Percentiles rank a stretch among this genome's conserved stretches.
These are phyloP conservation scores for Drosophila sulfurigaster DNA, from an alignment of 1,140 invertebrate genomes.

Conservation along the genomic window DNA sequence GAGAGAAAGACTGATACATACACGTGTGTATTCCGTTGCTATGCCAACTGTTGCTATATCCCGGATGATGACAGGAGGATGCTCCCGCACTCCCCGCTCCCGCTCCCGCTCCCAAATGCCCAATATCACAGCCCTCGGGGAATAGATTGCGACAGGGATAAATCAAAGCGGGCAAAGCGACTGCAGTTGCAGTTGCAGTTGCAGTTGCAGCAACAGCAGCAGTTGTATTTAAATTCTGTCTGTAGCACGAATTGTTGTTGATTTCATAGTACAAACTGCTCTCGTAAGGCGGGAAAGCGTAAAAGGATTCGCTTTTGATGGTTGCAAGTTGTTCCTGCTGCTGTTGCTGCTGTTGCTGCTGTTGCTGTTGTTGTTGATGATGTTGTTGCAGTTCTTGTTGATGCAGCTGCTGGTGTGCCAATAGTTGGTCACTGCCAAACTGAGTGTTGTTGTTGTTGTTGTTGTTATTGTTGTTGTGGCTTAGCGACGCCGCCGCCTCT, in stretches of 20 bases:
- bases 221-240: conserved; percentile 63
- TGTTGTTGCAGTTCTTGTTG: conserved; percentile 28
- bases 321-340: conserved; percentile 44
- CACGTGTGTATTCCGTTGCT: conserved; percentile 55
- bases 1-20: conserved; percentile 49
- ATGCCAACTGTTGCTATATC: conserved; percentile 41
- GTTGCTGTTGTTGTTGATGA: conserved; percentile 24
- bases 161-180: conserved; percentile 57
- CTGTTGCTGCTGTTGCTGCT: conserved; percentile 37
- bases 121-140: conserved; percentile 79
- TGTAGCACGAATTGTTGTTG: conserved; percentile 74
- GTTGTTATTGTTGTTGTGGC: conserved; percentile 33
- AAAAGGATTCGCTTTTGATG: conserved; percentile 70
- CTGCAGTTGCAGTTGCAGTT: conserved; percentile 14
- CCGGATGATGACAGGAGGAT: conserved; percentile 18
- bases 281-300: conserved; percentile 41
- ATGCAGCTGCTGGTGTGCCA: conserved; percentile 36
- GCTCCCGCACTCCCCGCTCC: conserved; percentile 25
- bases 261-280: conserved; percentile 63
- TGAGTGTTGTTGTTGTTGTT: conserved; percentile 33
- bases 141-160: conserved; percentile 82
- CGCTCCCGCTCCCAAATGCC: conserved; percentile 44
- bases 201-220: conserved; percentile 9
- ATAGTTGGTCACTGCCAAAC: conserved; percentile 15
- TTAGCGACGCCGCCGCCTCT: conserved; percentile 57